A percentile compares a stretch with the other conserved stretches of the same genome.
Evolutionary conservation across 2,113 vertebrate genomes (phyloP).

Genomic region (Oncorhynchus masou): DNA sequence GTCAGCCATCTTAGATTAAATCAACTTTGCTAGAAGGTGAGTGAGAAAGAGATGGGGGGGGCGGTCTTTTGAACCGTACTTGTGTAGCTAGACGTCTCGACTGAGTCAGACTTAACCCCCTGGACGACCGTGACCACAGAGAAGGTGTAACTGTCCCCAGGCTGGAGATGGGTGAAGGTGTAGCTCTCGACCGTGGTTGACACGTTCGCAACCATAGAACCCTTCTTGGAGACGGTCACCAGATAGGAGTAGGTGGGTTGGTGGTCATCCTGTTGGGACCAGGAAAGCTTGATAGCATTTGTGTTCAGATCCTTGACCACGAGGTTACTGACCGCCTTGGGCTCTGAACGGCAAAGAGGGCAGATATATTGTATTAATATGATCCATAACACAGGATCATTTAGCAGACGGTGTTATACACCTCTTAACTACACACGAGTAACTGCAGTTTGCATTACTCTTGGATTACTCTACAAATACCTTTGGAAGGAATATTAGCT

Average conservation of each 20-base stretch:
- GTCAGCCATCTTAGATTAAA: too few species aligned
- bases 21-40: neutral
- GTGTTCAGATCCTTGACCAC: neutral
- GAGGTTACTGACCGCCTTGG: constrained; percentile 43
- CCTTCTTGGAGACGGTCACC: neutral
- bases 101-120: constrained; percentile 12
- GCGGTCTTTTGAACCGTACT: constrained; percentile 32
- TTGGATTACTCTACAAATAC: neutral
- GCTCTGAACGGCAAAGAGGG: constrained; percentile 39
- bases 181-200: constrained; percentile 3
- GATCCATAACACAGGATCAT: too few species aligned
- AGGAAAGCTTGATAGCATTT: constrained; percentile 36
- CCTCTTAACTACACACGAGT: too few species aligned
- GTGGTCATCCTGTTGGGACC: constrained; percentile 37
- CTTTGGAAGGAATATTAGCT: constrained; percentile 7
- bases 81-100: constrained; percentile 11
- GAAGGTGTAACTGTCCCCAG: constrained; percentile 48
- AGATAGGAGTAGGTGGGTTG: constrained; percentile 42
- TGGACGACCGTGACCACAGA: constrained; percentile 29
- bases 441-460: neutral
- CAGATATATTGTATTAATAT: neutral
- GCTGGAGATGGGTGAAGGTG: constrained; percentile 16
- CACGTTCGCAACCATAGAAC: accelerated
- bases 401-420: too few species aligned
- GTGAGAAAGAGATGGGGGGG: neutral